phyloP scores from a whole-genome alignment of 2,888 invertebrate genomes.

The Neria commutata region DNA sequence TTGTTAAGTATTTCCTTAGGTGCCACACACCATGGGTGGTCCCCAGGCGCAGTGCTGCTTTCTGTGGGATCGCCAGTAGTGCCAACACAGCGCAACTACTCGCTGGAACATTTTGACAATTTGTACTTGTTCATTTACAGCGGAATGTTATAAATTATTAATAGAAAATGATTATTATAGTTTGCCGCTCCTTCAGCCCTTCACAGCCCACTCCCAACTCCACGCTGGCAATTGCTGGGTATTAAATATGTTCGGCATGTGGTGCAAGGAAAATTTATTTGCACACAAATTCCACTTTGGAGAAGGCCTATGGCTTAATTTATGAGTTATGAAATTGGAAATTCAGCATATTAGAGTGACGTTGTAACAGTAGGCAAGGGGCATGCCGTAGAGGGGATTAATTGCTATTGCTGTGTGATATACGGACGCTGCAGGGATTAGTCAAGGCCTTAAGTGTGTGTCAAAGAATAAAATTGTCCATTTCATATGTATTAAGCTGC shows the following conservation, averaged over 20 bases:
- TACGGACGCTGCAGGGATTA: too few species aligned
- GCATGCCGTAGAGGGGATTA: too few species aligned
- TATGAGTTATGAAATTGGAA: conserved; percentile 45
- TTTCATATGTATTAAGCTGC: too few species aligned
- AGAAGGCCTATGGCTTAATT: conserved; percentile 48
- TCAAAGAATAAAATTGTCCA: too few species aligned
- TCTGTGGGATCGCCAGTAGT: conserved; percentile 1
- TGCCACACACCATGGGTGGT: conserved; percentile 51
- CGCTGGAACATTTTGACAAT: conserved; percentile 50
- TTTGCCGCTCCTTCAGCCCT: conserved; percentile 11
- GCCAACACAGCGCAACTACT: conserved; percentile 19
- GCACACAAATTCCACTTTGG: conserved; percentile 51
- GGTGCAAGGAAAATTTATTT: conserved; percentile 54
- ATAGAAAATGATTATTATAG: conserved; percentile 45
- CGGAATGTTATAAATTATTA: conserved; percentile 51
- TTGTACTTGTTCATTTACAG: conserved; percentile 39
- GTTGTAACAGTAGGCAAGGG: conserved; percentile 5
- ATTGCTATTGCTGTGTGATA: too few species aligned
- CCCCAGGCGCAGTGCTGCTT: conserved; percentile 11
- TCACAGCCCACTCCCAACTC: too few species aligned
- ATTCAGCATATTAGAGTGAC: conserved; percentile 41
- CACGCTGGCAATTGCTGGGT: too few species aligned
- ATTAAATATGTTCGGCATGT: conserved; percentile 38
- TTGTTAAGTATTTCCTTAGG: conserved; percentile 36
- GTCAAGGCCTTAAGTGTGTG: too few species aligned